Conservation (phyloP, 2,797 vertebrate species). For the Acanthopagrus latus region DNA sequence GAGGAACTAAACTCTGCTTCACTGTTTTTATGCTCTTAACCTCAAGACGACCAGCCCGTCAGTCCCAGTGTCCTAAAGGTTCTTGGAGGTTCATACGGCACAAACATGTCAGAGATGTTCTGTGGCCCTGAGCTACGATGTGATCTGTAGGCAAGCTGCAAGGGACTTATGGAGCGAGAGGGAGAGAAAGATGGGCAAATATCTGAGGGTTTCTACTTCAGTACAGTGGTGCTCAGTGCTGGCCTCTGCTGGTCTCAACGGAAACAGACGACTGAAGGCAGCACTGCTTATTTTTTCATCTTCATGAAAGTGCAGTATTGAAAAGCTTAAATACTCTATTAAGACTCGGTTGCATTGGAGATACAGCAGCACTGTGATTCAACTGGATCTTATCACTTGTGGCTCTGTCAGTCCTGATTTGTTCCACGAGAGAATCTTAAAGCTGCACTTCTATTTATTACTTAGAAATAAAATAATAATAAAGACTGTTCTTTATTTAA, state of each 20-base stretch:
- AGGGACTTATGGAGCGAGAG: conserved; percentile 6
- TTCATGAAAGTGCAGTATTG: background rate
- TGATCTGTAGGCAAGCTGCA: background rate
- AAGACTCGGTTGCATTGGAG: background rate
- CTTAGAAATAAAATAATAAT: background rate
- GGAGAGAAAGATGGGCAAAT: background rate
- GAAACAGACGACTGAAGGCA: background rate
- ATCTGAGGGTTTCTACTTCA: background rate
- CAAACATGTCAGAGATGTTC: no score
- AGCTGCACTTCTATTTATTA: background rate
- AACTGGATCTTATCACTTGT: background rate
- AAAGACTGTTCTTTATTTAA: background rate
- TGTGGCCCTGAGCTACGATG: no score
- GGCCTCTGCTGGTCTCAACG: conserved; percentile 20
- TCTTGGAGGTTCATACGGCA: no score
- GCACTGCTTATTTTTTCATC: background rate
- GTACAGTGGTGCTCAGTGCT: background rate
- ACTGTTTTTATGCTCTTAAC: no score
- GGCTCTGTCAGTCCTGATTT: background rate
- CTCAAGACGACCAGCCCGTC: no score
- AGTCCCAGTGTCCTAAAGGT: no score
- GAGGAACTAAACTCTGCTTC: no score
- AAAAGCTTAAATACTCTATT: background rate
- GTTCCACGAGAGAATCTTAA: background rate
- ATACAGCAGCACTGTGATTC: background rate